These are phyloP conservation scores for Geotrypetes seraphini DNA, from an alignment of 2,797 vertebrate genomes.

Conservation along the genomic window DNA sequence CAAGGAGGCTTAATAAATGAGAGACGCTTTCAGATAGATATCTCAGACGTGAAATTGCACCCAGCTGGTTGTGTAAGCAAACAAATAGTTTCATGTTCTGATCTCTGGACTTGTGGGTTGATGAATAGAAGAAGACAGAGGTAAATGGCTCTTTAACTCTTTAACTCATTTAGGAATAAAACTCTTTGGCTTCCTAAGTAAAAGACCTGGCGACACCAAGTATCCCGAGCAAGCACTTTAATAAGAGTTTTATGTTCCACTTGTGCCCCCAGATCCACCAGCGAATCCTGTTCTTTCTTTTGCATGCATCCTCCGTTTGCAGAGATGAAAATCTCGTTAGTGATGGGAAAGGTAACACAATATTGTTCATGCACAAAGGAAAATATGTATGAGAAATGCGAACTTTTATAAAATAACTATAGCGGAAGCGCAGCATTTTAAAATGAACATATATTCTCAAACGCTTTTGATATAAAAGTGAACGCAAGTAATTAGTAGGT, in stretches of 20 bases:
- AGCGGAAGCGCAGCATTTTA: too few relatives aligned
- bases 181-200: slow-evolving; percentile 67
- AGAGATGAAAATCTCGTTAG: neutral
- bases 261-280: neutral
- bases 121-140: slow-evolving; percentile 90
- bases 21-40: slow-evolving; percentile 84
- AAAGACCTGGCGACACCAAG: slow-evolving; percentile 38
- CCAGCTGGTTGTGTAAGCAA: slow-evolving; percentile 95
- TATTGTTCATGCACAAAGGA: neutral
- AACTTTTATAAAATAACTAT: too few relatives aligned
- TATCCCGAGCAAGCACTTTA: slow-evolving; percentile 32
- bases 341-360: neutral
- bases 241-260: slow-evolving; percentile 40
- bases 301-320: accelerated
- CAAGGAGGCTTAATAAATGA: slow-evolving; percentile 90
- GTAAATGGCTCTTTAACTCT: slow-evolving; percentile 93
- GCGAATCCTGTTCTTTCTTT: neutral
- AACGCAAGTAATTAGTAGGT: neutral
- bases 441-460: neutral
- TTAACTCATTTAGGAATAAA: slow-evolving; percentile 83
- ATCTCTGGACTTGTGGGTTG: slow-evolving; percentile 82
- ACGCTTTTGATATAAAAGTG: neutral
- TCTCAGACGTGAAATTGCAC: slow-evolving; percentile 94
- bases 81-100: slow-evolving; percentile 85
- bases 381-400: neutral